These are phyloP conservation scores for Eleutherodactylus coqui DNA, from an alignment of 2,797 vertebrate species.

Conservation along the genomic window DNA sequence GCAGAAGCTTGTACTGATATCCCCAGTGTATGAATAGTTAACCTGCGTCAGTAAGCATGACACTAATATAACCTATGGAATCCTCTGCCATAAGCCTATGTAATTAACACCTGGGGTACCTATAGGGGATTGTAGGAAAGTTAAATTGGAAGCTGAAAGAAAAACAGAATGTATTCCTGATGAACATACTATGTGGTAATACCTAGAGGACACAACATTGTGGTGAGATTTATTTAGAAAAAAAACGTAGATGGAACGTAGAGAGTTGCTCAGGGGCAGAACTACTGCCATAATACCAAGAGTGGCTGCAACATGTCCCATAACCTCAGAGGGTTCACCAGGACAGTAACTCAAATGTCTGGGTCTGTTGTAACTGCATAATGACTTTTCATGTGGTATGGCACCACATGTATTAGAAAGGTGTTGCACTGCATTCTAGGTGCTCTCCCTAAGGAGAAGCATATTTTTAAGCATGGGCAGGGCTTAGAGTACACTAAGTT, in stretches of 20 bases:
- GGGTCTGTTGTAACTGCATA: too few relatives aligned
- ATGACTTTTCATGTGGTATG: too few relatives aligned
- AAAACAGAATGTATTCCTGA: neutral
- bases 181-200: neutral
- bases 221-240: too few relatives aligned
- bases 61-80: neutral
- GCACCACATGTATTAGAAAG: too few relatives aligned
- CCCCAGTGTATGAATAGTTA: neutral
- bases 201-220: neutral
- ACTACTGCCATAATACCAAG: neutral
- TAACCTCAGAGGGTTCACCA: too few relatives aligned
- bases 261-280: neutral
- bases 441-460: too few relatives aligned
- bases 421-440: too few relatives aligned
- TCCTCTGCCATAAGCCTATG: neutral
- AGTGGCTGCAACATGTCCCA: too few relatives aligned
- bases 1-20: neutral
- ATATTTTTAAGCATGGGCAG: too few relatives aligned
- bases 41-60: neutral
- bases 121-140: neutral
- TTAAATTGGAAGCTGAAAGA: neutral
- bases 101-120: neutral
- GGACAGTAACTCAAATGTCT: too few relatives aligned
- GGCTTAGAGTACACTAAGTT: too few relatives aligned
- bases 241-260: neutral